These are phyloP conservation scores for Anoplopoma fimbria DNA, from an alignment of 2,113 vertebrate genomes.

Conservation along the genomic window DNA sequence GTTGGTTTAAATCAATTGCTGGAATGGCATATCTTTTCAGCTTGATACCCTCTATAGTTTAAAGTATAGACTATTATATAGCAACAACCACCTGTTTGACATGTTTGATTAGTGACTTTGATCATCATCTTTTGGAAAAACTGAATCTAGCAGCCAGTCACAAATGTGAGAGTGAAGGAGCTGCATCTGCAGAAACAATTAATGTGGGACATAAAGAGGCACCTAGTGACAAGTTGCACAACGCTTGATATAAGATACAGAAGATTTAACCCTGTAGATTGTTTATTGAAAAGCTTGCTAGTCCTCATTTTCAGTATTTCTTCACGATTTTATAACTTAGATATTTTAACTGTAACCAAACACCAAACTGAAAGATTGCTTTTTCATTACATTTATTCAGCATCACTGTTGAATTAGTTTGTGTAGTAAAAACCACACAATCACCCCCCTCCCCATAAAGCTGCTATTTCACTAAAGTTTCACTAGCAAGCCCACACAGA, in stretches of 20 bases:
- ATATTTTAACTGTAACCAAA: not conserved
- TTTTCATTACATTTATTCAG: not conserved
- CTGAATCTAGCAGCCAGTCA: not conserved
- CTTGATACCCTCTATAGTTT: too few relatives aligned
- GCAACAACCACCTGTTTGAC: not conserved
- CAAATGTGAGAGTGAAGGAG: not conserved
- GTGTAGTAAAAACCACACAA: not conserved
- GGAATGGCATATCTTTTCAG: not conserved
- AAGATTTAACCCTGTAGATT: not conserved
- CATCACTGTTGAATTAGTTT: not conserved
- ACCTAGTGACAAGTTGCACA: not conserved
- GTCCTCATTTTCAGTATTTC: not conserved
- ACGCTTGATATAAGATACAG: not conserved
- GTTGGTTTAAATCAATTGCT: too few relatives aligned
- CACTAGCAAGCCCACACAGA: not conserved
- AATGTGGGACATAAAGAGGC: not conserved
- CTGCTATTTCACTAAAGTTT: conserved; percentile 7
- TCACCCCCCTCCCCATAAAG: not conserved
- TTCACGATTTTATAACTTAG: not conserved
- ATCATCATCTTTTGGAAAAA: not conserved
- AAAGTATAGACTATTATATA: not conserved
- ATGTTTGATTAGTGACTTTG: not conserved
- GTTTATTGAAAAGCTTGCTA: not conserved
- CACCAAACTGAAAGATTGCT: not conserved
- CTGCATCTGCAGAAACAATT: not conserved